phyloP scores from a whole-genome alignment of 2,888 invertebrate species.

The Scelioninae gen. 2 region DNA sequence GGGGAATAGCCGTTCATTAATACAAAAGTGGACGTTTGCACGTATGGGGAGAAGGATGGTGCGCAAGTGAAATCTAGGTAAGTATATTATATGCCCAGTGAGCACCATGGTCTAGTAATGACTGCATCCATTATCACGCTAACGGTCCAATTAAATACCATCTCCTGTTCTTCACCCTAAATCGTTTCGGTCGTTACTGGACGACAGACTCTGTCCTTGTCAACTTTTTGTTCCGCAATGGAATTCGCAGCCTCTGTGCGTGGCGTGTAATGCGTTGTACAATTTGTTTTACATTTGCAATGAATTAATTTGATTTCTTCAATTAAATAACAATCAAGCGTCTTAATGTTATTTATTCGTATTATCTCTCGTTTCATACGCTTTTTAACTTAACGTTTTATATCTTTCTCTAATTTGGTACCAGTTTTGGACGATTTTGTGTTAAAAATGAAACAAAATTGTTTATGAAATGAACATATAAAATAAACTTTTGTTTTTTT shows the following conservation, averaged over 20 bases:
- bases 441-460: too few species aligned
- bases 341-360: too few species aligned
- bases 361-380: too few species aligned
- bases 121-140: constrained; percentile 71
- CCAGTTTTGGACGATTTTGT: too few species aligned
- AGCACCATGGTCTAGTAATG: constrained; percentile 74
- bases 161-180: constrained; percentile 59
- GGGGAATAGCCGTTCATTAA: constrained; percentile 62
- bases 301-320: too few species aligned
- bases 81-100: constrained; percentile 75
- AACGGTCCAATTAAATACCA: constrained; percentile 67
- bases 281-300: too few species aligned
- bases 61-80: constrained; percentile 75
- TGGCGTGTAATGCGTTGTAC: too few species aligned
- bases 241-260: background rate
- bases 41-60: constrained; percentile 51
- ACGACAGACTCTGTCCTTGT: constrained; percentile 24
- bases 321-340: too few species aligned
- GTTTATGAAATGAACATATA: too few species aligned
- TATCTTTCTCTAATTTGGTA: too few species aligned
- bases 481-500: too few species aligned
- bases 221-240: constrained; percentile 16
- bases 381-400: too few species aligned
- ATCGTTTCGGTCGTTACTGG: constrained; percentile 57
- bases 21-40: constrained; percentile 55